Conservation (phyloP, 2,888 invertebrate species). For the Diadegma fenestrale region DNA sequence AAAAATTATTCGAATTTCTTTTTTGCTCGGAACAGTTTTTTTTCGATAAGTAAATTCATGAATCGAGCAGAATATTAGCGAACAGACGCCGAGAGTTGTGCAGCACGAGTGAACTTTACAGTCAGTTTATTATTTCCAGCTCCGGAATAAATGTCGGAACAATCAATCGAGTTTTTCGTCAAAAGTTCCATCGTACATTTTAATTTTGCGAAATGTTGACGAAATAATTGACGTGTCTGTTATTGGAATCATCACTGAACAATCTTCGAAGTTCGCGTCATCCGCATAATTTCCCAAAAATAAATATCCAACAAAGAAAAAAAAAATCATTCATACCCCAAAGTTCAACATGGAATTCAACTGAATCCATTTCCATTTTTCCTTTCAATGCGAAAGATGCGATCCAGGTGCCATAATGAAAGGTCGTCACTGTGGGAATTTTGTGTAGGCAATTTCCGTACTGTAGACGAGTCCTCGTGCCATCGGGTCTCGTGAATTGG, state of each 20-base stretch:
- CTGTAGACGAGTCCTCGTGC: constrained; percentile 63
- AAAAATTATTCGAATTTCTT: not conserved
- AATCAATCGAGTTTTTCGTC: not conserved
- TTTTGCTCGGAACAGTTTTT: not conserved
- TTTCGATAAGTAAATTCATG: not conserved
- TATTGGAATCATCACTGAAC: not conserved
- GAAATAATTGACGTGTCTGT: not conserved
- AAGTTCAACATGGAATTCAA: constrained; percentile 70
- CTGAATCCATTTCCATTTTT: constrained; percentile 56
- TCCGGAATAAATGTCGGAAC: not conserved
- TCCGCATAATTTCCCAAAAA: not conserved
- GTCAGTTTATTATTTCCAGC: not conserved
- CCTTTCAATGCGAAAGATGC: constrained; percentile 72
- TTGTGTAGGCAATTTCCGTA: constrained; percentile 69
- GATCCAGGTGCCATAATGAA: constrained; percentile 78
- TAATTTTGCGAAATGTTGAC: not conserved
- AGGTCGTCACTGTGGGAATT: constrained; percentile 70
- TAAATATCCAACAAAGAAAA: not conserved
- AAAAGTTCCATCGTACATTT: not conserved
- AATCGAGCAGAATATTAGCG: not conserved
- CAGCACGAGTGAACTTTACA: not conserved
- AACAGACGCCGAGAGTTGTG: not conserved
- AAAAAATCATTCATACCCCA: constrained; percentile 70
- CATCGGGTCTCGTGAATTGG: constrained; percentile 74
- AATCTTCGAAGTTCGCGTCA: not conserved